Percentiles rank a stretch among this genome's conserved stretches.
phyloP scores from a whole-genome alignment of 92 coral and sea anemone species.

The Phymanthus crucifer region DNA sequence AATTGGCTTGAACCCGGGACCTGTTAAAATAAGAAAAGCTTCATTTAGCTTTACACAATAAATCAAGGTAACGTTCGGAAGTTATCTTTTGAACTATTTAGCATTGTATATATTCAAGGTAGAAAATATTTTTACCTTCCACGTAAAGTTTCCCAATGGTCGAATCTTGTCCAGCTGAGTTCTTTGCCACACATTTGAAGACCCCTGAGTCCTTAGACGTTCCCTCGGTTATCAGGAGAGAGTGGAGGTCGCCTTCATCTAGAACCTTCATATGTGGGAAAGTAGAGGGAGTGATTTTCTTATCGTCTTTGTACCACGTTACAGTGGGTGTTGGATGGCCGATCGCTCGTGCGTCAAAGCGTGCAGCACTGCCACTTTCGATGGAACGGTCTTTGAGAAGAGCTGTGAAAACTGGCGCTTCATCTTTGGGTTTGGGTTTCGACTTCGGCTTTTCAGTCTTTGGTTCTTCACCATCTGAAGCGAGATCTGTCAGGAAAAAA shows the following conservation, averaged over 20 bases:
- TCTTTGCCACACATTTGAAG: conserved; percentile 88
- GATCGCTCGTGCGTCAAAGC: conserved; percentile 87
- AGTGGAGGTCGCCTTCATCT: conserved; percentile 75
- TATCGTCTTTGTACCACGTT: conserved; percentile 84
- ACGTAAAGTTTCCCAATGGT: conserved; percentile 70
- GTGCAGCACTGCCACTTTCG: conserved; percentile 77
- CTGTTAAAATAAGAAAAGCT: conserved; percentile 20
- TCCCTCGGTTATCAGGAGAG: conserved; percentile 84
- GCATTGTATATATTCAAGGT: not conserved
- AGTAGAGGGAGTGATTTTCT: conserved; percentile 48
- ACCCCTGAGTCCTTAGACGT: conserved; percentile 73
- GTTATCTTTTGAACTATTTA: not conserved
- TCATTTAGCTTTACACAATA: too few species aligned
- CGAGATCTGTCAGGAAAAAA: conserved; percentile 27
- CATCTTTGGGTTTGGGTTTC: conserved; percentile 45
- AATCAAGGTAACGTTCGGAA: too few species aligned
- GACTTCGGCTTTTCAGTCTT: conserved; percentile 18
- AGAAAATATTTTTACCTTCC: conserved; percentile 59
- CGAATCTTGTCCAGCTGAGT: conserved; percentile 77
- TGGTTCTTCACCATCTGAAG: conserved; percentile 42
- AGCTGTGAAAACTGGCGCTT: conserved; percentile 77
- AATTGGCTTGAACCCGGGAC: conserved; percentile 40
- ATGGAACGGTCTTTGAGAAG: conserved; percentile 77
- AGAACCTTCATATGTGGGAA: conserved; percentile 71
- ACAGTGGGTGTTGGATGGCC: conserved; percentile 82